These are phyloP conservation scores for Apamea monoglypha DNA, from an alignment of 2,888 invertebrate species.

Conservation along the genomic window DNA sequence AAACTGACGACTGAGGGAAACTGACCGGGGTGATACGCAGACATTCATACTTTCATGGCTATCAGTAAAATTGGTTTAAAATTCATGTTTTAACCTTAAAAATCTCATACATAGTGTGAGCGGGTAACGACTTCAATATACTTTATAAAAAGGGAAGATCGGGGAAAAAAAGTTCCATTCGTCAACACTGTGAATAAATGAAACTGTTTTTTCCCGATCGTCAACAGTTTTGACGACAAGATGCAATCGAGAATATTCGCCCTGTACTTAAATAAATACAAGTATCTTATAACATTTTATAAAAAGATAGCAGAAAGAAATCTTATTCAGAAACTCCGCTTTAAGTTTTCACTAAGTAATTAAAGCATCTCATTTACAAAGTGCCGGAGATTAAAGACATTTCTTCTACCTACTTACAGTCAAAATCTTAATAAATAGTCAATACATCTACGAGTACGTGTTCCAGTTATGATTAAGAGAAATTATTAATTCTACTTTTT, in stretches of 20 bases:
- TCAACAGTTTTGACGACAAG: no score
- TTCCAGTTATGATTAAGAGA: not conserved
- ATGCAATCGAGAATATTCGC: no score
- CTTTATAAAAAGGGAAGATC: not conserved
- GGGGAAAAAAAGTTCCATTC: no score
- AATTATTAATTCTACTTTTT: not conserved
- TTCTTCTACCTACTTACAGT: not conserved
- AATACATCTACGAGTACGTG: not conserved
- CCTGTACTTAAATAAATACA: not conserved
- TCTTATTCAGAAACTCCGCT: not conserved
- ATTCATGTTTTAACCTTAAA: not conserved
- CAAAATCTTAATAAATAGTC: not conserved
- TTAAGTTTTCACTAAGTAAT: not conserved
- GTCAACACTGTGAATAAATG: no score
- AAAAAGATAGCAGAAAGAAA: not conserved
- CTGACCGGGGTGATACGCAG: not conserved
- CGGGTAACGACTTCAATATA: not conserved
- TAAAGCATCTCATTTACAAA: not conserved
- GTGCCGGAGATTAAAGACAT: not conserved
- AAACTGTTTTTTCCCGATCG: no score
- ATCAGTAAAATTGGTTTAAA: not conserved
- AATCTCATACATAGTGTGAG: not conserved
- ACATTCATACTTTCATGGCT: not conserved
- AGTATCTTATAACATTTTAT: not conserved
- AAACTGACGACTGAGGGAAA: not conserved